Base-by-base conservation (phyloP, 2,888 invertebrate genomes). In the Cerastoderma edule region DNA sequence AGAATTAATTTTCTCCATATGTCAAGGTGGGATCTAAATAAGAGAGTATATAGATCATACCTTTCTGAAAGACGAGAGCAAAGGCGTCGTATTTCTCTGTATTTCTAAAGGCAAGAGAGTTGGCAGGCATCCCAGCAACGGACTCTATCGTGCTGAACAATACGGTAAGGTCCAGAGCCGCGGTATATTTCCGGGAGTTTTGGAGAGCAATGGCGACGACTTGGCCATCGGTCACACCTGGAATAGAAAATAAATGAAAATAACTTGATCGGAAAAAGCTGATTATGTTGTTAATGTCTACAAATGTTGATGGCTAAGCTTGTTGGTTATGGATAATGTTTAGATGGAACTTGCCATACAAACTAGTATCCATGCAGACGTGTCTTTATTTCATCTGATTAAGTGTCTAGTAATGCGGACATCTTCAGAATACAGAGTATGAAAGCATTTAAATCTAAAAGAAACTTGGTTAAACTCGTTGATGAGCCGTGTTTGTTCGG, bases 51-150 rank as follows among this genome's bases (percentile, higher is more conserved):
- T 35, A 3, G n/a, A 33, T 24, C 39, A n/a, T 35, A 63, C 67
- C 63, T 60, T 67, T 60, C n/a, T 50, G 30, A 35, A 67, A 72
- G 8, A 72, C 67, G 4, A 72, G 4, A 19, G 72, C 30, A 28
- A 67, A 72, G 6, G 72, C 57, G 35, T 72, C 72, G 22, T 48
- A 53, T 16, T n/a, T 48, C n/a, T 67, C 48, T 3, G 67, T 28
- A 0, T 13, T 33, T 6, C 72, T 33, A 30, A 72, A 48, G 10
- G 54, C 54, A 30, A 72, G 53, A 13, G 54, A 19, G 8, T 46
- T 54, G 6, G 30, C 10, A 2, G 6, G 16, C 46, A 72, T 65
- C 5, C 65, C 65, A 0, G 71, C 71, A 2, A 46, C 28, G 8
- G 50, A 22, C 44, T 72, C 71, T 30, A 72, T 65, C 0, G 33